These are phyloP conservation scores for Mesorhabditis spiculigera DNA, from an alignment of 2,888 invertebrate species.

Conservation along the genomic window DNA sequence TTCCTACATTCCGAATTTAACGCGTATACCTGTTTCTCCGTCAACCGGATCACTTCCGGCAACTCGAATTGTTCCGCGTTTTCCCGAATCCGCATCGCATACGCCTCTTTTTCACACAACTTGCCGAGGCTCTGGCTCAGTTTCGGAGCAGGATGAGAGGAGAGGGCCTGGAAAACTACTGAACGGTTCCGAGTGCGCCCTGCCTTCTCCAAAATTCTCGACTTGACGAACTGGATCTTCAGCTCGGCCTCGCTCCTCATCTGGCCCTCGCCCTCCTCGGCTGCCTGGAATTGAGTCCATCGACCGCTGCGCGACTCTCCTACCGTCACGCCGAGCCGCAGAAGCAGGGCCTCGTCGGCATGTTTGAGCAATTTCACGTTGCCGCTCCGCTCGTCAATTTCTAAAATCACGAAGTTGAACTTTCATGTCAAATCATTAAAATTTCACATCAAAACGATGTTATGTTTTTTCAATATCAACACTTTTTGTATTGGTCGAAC, in stretches of 20 bases:
- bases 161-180: neutral
- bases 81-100: slow-evolving; percentile 2
- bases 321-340: slow-evolving; percentile 22
- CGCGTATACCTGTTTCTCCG: neutral
- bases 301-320: neutral
- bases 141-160: neutral
- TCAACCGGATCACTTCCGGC: slow-evolving; percentile 1
- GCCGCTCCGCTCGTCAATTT: slow-evolving; percentile 21
- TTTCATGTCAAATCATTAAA: neutral
- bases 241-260: neutral
- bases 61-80: neutral
- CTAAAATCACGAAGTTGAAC: slow-evolving; percentile 11
- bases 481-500: no score
- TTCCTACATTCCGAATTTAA: no score
- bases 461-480: no score
- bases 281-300: neutral
- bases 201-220: slow-evolving; percentile 7
- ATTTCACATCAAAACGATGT: no score
- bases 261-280: neutral
- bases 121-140: neutral
- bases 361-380: slow-evolving; percentile 15
- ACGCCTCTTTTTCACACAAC: slow-evolving; percentile 1
- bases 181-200: neutral
- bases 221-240: slow-evolving; percentile 4
- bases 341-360: slow-evolving; percentile 9